These are phyloP conservation scores for Antitype chi DNA, from an alignment of 2,888 invertebrate species.

Conservation along the genomic window DNA sequence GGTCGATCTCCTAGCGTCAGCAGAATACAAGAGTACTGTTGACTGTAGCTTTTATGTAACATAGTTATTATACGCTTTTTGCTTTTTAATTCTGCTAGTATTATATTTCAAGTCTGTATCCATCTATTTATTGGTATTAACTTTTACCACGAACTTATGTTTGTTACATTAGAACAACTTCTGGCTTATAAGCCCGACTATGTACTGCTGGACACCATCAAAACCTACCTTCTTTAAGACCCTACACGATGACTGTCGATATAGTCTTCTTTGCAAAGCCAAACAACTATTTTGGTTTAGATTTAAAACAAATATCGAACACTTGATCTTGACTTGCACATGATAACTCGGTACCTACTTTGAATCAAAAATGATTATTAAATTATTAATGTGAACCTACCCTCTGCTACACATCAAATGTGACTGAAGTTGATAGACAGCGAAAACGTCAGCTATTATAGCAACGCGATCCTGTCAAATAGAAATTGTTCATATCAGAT, in stretches of 20 bases:
- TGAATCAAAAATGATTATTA: background rate
- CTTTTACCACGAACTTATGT: background rate
- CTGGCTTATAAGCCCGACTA: background rate
- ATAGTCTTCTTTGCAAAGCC: background rate
- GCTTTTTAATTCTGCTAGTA: background rate
- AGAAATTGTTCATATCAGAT: constrained; percentile 39
- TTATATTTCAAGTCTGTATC: background rate
- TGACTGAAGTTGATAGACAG: constrained; percentile 67
- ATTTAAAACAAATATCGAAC: background rate
- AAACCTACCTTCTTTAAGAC: background rate
- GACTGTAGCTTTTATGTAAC: constrained; percentile 11
- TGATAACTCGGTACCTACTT: constrained; percentile 4
- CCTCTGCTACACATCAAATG: constrained; percentile 24
- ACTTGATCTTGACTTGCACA: background rate
- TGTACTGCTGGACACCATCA: background rate
- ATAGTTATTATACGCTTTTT: constrained; percentile 8
- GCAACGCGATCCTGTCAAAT: constrained; percentile 28
- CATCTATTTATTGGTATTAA: background rate
- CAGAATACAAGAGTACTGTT: constrained; percentile 24
- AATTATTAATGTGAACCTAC: constrained; percentile 25
- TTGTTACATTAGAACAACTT: background rate
- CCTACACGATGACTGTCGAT: background rate
- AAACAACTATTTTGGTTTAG: background rate
- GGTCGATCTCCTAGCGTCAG: constrained; percentile 4
- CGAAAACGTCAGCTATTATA: constrained; percentile 59